Percentiles rank a stretch among this genome's conserved stretches.
These are phyloP conservation scores for Carcinoscorpius rotundicauda DNA, from an alignment of 1,140 invertebrate genomes.

Conservation along the genomic window DNA sequence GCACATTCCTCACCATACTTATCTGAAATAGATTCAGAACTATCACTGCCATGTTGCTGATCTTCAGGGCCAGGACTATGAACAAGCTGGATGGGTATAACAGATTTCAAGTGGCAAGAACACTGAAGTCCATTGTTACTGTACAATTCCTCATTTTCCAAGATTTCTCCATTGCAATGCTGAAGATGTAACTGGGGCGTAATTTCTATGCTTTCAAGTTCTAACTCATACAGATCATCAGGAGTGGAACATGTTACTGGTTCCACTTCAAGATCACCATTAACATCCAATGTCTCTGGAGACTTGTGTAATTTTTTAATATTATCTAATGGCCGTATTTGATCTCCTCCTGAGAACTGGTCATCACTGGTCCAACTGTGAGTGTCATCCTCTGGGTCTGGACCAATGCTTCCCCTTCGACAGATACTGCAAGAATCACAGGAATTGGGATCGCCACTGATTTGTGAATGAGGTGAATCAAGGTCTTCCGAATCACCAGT, in stretches of 20 bases:
- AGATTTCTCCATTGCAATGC: constrained; percentile 22
- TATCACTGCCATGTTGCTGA: constrained; percentile 18
- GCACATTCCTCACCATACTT: constrained; percentile 15
- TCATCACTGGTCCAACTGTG: constrained; percentile 20
- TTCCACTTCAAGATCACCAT: constrained; percentile 9
- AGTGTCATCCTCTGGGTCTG: constrained; percentile 9
- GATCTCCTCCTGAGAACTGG: constrained; percentile 14
- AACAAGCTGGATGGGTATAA: constrained; percentile 21
- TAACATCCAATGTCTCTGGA: constrained; percentile 3
- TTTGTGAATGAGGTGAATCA: constrained; percentile 21
- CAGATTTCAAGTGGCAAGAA: constrained; percentile 19
- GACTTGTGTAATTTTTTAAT: constrained; percentile 7
- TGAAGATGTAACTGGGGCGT: not conserved
- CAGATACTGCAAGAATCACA: constrained; percentile 7
- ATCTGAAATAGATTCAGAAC: constrained; percentile 20
- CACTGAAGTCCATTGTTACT: constrained; percentile 8
- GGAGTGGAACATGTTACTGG: constrained; percentile 19
- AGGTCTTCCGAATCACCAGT: constrained; percentile 22
- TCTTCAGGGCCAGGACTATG: constrained; percentile 14
- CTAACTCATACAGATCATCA: constrained; percentile 23
- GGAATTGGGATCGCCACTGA: constrained; percentile 5
- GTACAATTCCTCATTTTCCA: constrained; percentile 21
- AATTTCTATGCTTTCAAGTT: constrained; percentile 16
- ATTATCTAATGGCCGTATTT: constrained; percentile 14
- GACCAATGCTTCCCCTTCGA: constrained; percentile 9